A percentile compares a stretch with the other conserved stretches of the same genome.
Evolutionary conservation across 2,113 vertebrate species (phyloP).

Genomic region (Oncorhynchus keta): DNA sequence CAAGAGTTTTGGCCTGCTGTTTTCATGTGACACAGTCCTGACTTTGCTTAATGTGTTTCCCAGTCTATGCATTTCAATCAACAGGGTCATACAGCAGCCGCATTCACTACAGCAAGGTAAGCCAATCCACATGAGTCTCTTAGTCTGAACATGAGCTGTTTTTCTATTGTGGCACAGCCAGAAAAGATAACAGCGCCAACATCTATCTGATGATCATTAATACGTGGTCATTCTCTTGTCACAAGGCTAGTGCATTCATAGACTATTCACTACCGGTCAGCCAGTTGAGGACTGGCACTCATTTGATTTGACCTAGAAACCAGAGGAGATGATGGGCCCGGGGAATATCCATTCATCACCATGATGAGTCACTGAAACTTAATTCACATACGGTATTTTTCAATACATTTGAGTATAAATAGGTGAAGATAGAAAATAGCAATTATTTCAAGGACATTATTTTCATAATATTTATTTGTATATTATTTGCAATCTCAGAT

Average conservation of each 20-base stretch:
- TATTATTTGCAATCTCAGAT: no score
- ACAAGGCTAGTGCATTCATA: conserved; percentile 47
- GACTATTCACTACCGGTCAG: conserved; percentile 32
- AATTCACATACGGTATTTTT: no score
- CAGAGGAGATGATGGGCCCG: not conserved
- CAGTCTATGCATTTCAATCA: conserved; percentile 54
- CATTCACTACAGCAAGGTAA: conserved; percentile 14
- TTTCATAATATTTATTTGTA: no score
- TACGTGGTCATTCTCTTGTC: conserved; percentile 71
- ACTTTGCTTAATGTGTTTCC: conserved; percentile 52
- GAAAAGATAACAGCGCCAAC: conserved; percentile 48
- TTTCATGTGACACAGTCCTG: conserved; percentile 56
- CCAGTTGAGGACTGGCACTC: conserved; percentile 49
- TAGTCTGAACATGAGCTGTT: conserved; percentile 67
- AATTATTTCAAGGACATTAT: no score
- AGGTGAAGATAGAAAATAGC: not conserved
- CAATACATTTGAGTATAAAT: not conserved
- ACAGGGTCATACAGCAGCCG: conserved; percentile 54
- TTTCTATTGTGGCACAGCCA: conserved; percentile 55
- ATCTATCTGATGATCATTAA: conserved; percentile 69
- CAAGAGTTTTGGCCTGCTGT: conserved; percentile 48
- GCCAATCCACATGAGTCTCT: conserved; percentile 41
- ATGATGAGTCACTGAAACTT: conserved; percentile 31
- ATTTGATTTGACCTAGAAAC: conserved; percentile 61
- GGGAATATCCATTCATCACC: conserved; percentile 28